Percentiles rank a stretch among this genome's conserved stretches.
Conservation (phyloP, 2,113 vertebrate species). For the Serilophus lunatus region DNA sequence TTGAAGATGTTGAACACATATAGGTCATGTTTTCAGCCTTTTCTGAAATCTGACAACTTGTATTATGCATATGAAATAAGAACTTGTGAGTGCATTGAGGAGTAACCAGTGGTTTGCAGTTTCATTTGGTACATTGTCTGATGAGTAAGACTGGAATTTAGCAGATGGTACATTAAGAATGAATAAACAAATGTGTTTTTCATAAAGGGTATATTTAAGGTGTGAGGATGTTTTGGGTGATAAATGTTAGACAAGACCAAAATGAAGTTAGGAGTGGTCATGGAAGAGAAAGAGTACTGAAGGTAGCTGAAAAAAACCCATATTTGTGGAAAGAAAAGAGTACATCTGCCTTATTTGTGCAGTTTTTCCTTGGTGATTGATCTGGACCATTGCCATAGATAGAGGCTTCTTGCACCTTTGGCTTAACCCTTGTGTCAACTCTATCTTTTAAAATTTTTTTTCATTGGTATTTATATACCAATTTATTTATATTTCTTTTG, state of each 20-base stretch:
- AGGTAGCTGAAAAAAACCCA: not conserved
- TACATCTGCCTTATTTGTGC: not conserved
- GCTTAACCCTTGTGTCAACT: not conserved
- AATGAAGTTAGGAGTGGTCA: not conserved
- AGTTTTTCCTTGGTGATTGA: not conserved
- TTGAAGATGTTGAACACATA: not conserved
- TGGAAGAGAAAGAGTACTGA: not conserved
- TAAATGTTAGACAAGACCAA: not conserved
- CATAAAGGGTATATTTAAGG: not conserved
- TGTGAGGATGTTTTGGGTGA: not conserved
- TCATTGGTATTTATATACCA: not conserved
- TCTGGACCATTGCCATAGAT: not conserved
- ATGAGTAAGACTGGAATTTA: not conserved
- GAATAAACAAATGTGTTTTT: not conserved
- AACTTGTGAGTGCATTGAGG: not conserved
- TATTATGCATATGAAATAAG: not conserved
- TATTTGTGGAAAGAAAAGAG: not conserved
- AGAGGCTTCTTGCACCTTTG: not conserved
- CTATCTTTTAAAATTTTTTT: not conserved
- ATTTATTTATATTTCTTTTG: not conserved
- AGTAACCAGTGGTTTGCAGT: not conserved
- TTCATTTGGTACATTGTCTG: not conserved
- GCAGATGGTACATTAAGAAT: not conserved
- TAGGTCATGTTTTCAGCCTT: not conserved
- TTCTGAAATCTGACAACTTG: not conserved